Evolutionary conservation across 2,113 vertebrate species (phyloP), one percentile per base, ranked within the genome.

Genomic region (Choloepus hoffmanni): DNA sequence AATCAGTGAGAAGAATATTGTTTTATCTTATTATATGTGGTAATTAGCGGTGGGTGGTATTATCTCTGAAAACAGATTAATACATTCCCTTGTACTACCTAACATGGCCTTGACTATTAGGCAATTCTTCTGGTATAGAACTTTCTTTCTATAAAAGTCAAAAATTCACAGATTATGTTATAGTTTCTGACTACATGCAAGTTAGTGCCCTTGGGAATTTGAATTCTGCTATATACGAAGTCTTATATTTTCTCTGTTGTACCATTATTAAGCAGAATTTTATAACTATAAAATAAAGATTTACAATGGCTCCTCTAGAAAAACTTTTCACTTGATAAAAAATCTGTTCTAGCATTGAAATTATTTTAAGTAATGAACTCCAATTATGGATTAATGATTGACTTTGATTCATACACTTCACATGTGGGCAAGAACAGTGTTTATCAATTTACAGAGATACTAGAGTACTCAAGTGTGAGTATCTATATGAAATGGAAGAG

Each of bases 141-240:
- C 45, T 84, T 83, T 92, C 5, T 15, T 55, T 87, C 53, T 85
- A 26, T 28, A 77, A 72, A 82, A 84, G 24, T 74, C 28, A 67
- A 74, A 89, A 82, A 33, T 48, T 48, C 8, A 77, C 16, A 55
- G 7, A 23, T 81, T 76, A 60, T 12, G 83, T 91, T 82, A 73
- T 1, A 89, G 33, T 90, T 96, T 4, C 74, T 74, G n/a, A 90
- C 40, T 30, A 95, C 85, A 92, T 89, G 63, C 16, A 67, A 92
- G 11, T 16, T 28, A 93, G 19, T 60, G 16, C 21, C 28, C 58
- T 70, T 30, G 74, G 40, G 62, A 30, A 94, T 85, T 1, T 79
- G 33, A 63, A 67, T 55, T 91, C 12, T 79, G 33, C 18, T 67
- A 26, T 58, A 63, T 33, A 53, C 12, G 81, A 82, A 30, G 7